These are phyloP conservation scores for Enteromius afrohamiltoni DNA, from an alignment of 2,797 vertebrate genomes.

Conservation along the genomic window DNA sequence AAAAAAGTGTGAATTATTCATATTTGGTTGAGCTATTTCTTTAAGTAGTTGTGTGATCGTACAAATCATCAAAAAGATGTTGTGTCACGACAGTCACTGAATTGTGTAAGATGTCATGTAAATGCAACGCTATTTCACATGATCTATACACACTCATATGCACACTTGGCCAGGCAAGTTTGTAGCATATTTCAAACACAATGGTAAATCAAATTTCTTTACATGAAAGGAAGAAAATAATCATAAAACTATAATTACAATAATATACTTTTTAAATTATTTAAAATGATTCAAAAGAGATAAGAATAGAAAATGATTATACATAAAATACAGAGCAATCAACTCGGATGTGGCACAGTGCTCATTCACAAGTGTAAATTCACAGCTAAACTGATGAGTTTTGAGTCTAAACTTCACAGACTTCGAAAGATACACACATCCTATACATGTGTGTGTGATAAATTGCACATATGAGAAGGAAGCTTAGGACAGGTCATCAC, in stretches of 20 bases:
- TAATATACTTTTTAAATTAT: too few species aligned
- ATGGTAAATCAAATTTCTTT: too few species aligned
- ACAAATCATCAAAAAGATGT: constrained; percentile 57
- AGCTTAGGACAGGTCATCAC: constrained; percentile 52
- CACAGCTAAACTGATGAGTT: too few species aligned
- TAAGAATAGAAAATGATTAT: too few species aligned
- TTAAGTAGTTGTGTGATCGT: background rate
- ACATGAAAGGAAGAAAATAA: too few species aligned
- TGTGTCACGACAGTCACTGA: constrained; percentile 60
- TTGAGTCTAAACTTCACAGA: background rate
- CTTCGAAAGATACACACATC: constrained; percentile 15
- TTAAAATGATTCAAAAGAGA: too few species aligned
- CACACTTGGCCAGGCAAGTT: background rate
- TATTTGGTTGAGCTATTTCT: background rate
- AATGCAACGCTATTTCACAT: background rate
- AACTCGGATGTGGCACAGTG: too few species aligned
- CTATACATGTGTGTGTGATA: background rate
- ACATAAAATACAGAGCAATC: too few species aligned
- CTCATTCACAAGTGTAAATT: too few species aligned
- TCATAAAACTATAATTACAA: too few species aligned
- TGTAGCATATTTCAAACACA: too few species aligned
- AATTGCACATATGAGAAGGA: constrained; percentile 19
- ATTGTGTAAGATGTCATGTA: background rate
- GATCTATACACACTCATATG: background rate
- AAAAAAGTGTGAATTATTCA: background rate